Evolutionary conservation across 1,140 invertebrate genomes (phyloP).

Genomic region (Cotesia vestalis): DNA sequence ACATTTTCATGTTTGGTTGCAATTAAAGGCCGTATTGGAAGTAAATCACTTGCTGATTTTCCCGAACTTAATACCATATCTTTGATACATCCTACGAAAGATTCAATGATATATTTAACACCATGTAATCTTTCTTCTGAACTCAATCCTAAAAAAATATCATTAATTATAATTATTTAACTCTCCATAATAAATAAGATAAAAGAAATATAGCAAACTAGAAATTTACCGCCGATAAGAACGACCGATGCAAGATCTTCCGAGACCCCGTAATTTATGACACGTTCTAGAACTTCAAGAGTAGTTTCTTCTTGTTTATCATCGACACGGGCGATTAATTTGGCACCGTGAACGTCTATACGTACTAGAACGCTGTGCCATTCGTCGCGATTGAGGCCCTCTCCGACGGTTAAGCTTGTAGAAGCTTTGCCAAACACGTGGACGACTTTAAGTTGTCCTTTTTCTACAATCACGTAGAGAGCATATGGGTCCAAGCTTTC

Average conservation of each 20-base stretch:
- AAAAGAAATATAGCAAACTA: background rate
- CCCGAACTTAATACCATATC: slow-evolving; percentile 84
- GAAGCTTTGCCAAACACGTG: slow-evolving; percentile 87
- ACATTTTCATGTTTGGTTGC: slow-evolving; percentile 88
- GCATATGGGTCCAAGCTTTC: slow-evolving; percentile 82
- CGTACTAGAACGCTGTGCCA: slow-evolving; percentile 88
- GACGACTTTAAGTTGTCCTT: slow-evolving; percentile 88
- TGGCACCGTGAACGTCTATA: slow-evolving; percentile 83
- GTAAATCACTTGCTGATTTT: slow-evolving; percentile 81
- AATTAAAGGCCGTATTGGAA: slow-evolving; percentile 81
- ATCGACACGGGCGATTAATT: slow-evolving; percentile 85
- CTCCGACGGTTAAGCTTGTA: slow-evolving; percentile 84
- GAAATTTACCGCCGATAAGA: slow-evolving; percentile 80
- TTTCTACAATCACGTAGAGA: slow-evolving; percentile 88
- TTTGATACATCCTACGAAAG: slow-evolving; percentile 90
- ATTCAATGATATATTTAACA: slow-evolving; percentile 90
- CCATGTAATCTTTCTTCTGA: slow-evolving; percentile 85
- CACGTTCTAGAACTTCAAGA: slow-evolving; percentile 80
- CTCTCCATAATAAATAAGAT: background rate
- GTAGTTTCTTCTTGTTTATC: slow-evolving; percentile 80
- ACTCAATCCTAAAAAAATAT: slow-evolving; percentile 74
- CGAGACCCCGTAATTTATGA: slow-evolving; percentile 84
- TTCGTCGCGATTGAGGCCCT: slow-evolving; percentile 86
- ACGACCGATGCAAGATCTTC: slow-evolving; percentile 86
- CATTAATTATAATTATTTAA: background rate